phyloP scores from a whole-genome alignment of 30 jellyfish, hydroid and myxozoan species.

The Chrysaora quinquecirrha region DNA sequence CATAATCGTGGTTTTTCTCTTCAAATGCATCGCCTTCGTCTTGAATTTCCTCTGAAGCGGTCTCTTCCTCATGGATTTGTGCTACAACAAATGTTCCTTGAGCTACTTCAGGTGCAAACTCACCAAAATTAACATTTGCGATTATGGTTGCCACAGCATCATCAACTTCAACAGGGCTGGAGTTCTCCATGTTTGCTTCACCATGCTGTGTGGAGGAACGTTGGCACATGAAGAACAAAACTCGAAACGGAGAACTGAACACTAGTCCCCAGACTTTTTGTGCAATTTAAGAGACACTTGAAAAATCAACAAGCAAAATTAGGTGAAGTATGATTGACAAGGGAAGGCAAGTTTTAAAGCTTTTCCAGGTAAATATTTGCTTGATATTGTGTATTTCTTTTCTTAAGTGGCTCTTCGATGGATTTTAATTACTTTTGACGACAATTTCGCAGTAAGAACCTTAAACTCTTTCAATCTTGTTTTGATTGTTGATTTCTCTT shows the following conservation, averaged over 20 bases:
- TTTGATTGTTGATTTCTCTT: too few species aligned
- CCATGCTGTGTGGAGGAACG: conserved; percentile 5
- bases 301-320: too few species aligned
- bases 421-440: too few species aligned
- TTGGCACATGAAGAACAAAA: background rate
- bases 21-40: background rate
- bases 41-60: conserved; percentile 5
- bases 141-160: conserved; percentile 84
- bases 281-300: too few species aligned
- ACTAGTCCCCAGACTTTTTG: background rate
- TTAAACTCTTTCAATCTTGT: too few species aligned
- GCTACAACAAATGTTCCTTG: conserved; percentile 35
- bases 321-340: too few species aligned
- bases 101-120: conserved; percentile 67
- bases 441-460: too few species aligned
- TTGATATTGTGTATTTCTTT: background rate
- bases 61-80: conserved; percentile 16
- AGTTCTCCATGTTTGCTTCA: conserved; percentile 82
- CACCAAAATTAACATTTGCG: conserved; percentile 64
- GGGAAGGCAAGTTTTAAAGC: too few species aligned
- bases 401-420: too few species aligned
- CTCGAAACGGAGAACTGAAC: background rate
- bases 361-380: too few species aligned
- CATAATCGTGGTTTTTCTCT: background rate
- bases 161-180: conserved; percentile 63